Base-by-base conservation (phyloP, 2,888 invertebrate genomes). In the Busseola fusca region DNA sequence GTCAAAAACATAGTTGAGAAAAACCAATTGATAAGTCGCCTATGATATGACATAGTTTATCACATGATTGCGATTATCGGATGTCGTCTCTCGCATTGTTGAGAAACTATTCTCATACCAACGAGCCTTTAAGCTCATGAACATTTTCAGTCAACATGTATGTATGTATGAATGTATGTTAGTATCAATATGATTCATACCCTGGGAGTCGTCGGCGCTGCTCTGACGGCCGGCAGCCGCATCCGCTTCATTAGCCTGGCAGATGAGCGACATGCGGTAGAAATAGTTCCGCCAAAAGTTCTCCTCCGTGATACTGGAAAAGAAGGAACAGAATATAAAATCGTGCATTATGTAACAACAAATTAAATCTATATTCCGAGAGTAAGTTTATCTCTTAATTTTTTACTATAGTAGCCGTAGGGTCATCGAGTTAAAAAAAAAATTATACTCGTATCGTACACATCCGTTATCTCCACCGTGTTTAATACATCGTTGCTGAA, bases 231-330 rank as follows among this genome's bases (percentile, higher is more conserved):
- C 89, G 78, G 91, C 92, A 60, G 91, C 93, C 54, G 97, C 97
- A 87, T 97, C 97, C 27, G 98, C 96, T 94, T 99, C 99, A 93
- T 98, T 98, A 86, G 99, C 99, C 96, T 99, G 99, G 92, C 99
- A 98, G 93, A 99, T 98, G 88, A 99, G 97, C 87, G 99, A 99
- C 87, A 99, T 98, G 92, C 99, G 98, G 96, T 99, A 99, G 96
- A 99, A 99, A 94, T 99, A 99, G 96, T 99, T 99, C 92, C 99
- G 97, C 99, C 99, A 99, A 96, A 99, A 99, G 92, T 98, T 98
- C 95, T 99, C 99, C 96, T 99, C 99, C 89, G 98, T 98, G 93
- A 99, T 98, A 87, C 98, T 98, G 95, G 67, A 95, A 94, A 59
- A 6, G 14, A 48, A 30, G 30, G 6, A 3, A 40, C 34, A 16